A percentile compares a stretch with the other conserved stretches of the same genome.
These are phyloP conservation scores for Junonia oenone DNA, from an alignment of 2,888 invertebrate species.

Conservation along the genomic window DNA sequence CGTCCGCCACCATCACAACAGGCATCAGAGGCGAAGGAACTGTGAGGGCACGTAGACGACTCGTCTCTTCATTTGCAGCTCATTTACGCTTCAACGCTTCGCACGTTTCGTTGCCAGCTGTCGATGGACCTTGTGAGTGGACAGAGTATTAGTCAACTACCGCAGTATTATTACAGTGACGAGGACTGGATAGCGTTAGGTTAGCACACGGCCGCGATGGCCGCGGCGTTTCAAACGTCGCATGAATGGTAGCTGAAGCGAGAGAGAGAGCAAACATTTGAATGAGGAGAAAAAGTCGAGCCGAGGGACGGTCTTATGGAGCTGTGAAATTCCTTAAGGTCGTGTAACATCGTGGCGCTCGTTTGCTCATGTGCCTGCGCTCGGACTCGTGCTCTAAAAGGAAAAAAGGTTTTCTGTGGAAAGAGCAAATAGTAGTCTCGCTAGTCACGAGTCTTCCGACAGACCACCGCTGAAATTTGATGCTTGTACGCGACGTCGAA, in stretches of 20 bases:
- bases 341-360: conserved; percentile 73
- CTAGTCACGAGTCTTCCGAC: conserved; percentile 68
- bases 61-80: conserved; percentile 55
- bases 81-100: conserved; percentile 75
- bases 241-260: conserved; percentile 75
- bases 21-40: conserved; percentile 67
- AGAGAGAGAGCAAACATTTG: conserved; percentile 73
- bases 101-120: conserved; percentile 75
- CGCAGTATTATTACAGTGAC: conserved; percentile 80
- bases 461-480: conserved; percentile 68
- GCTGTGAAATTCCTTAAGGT: conserved; percentile 77
- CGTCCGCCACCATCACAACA: conserved; percentile 68
- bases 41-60: conserved; percentile 69
- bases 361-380: conserved; percentile 71
- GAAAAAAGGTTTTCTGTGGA: conserved; percentile 71
- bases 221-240: conserved; percentile 66
- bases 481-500: conserved; percentile 35
- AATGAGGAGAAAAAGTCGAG: conserved; percentile 62
- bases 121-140: conserved; percentile 74
- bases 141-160: conserved; percentile 79
- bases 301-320: conserved; percentile 54
- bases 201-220: conserved; percentile 62
- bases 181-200: conserved; percentile 76
- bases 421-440: conserved; percentile 70
- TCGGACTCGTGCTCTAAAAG: conserved; percentile 73